Conservation (phyloP, 1,140 invertebrate species). For the Trichogramma pretiosum region DNA sequence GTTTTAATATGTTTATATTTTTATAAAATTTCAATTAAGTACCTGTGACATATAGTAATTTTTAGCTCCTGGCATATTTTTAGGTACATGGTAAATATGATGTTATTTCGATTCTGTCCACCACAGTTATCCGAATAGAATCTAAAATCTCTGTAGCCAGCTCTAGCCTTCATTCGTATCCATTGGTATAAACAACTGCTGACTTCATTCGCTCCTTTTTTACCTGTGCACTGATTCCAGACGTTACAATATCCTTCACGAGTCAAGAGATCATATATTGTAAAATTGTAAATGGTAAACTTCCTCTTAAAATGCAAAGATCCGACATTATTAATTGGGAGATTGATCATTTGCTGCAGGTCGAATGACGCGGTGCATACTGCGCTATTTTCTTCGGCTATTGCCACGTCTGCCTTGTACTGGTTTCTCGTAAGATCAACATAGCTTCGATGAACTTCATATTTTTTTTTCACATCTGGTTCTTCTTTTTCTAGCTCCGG, state of each 20-base stretch:
- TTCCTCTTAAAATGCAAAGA: slow-evolving; percentile 27
- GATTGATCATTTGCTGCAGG: slow-evolving; percentile 22
- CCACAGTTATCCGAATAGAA: too few species aligned
- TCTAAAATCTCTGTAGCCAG: too few species aligned
- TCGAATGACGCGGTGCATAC: slow-evolving; percentile 24
- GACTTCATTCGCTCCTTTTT: slow-evolving; percentile 23
- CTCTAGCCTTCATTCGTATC: too few species aligned
- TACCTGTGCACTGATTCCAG: slow-evolving; percentile 18
- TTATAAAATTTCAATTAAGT: too few species aligned
- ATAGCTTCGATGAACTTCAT: slow-evolving; percentile 20
- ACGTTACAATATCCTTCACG: slow-evolving; percentile 17
- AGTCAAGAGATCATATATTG: slow-evolving; percentile 16
- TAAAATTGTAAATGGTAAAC: slow-evolving; percentile 26
- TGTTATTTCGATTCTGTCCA: too few species aligned
- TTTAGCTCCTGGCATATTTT: too few species aligned
- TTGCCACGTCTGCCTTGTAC: slow-evolving; percentile 18
- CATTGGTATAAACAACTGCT: slow-evolving; percentile 8
- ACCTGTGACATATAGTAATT: too few species aligned
- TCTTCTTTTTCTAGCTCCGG: slow-evolving; percentile 17
- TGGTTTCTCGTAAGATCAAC: too few species aligned
- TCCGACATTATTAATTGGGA: slow-evolving; percentile 21
- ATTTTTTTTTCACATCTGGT: slow-evolving; percentile 15
- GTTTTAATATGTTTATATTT: too few species aligned
- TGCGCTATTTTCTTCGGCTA: slow-evolving; percentile 16
- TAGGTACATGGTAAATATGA: too few species aligned